Conservation (phyloP, 1,140 invertebrate genomes). For the Cotesia typhae region DNA sequence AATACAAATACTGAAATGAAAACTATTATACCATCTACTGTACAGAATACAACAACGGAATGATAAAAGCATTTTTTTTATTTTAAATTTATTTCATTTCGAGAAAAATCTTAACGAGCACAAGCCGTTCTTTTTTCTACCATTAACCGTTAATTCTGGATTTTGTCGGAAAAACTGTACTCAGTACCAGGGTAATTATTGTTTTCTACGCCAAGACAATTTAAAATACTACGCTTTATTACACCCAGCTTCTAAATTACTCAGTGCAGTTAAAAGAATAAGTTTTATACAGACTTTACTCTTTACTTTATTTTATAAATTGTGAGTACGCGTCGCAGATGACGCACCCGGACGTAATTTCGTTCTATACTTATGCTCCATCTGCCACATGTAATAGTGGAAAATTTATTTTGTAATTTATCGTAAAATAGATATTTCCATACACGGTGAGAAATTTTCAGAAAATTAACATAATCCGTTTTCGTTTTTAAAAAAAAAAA, state of each 20-base stretch:
- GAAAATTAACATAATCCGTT: no score
- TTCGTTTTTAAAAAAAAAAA: no score
- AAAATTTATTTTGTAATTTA: slow-evolving; percentile 17
- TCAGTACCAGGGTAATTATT: background rate
- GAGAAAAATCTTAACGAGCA: slow-evolving; percentile 33
- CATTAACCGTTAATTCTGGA: slow-evolving; percentile 5
- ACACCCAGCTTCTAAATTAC: background rate
- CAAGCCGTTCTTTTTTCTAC: background rate
- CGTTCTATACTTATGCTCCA: slow-evolving; percentile 10
- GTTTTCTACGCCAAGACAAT: background rate
- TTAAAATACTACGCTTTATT: background rate
- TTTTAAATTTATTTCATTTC: slow-evolving; percentile 17
- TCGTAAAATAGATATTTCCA: slow-evolving; percentile 9
- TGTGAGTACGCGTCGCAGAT: slow-evolving; percentile 29
- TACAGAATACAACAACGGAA: background rate
- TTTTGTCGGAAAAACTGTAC: slow-evolving; percentile 4
- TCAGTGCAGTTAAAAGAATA: slow-evolving; percentile 11
- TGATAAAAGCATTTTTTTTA: slow-evolving; percentile 12
- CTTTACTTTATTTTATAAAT: slow-evolving; percentile 3
- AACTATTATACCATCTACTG: background rate
- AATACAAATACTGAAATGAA: background rate
- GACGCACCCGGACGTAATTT: slow-evolving; percentile 22
- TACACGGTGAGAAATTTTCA: no score
- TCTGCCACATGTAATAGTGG: slow-evolving; percentile 27
- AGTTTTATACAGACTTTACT: background rate